Percentiles rank a stretch among this genome's conserved stretches.
Conservation (phyloP, 1,140 invertebrate species). For the Drosophila virilis region DNA sequence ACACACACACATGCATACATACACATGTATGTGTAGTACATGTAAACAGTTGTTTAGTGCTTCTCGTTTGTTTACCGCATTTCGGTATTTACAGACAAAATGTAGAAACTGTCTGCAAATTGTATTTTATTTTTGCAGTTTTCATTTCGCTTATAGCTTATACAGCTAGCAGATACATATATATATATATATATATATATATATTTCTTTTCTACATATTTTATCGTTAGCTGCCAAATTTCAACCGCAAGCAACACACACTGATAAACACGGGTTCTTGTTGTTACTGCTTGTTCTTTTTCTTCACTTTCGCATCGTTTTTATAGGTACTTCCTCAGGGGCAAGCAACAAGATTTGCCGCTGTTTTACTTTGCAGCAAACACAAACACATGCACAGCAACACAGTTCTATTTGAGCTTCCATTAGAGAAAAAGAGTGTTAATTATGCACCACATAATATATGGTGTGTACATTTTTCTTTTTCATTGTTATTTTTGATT, state of each 20-base stretch:
- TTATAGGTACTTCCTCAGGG: slow-evolving; percentile 24
- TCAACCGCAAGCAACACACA: slow-evolving; percentile 21
- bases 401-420: not conserved
- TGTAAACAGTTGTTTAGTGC: not conserved
- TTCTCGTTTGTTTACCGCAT: not conserved
- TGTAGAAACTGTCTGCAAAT: not conserved
- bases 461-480: slow-evolving; percentile 1
- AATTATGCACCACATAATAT: not conserved
- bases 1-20: not conserved
- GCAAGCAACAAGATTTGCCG: slow-evolving; percentile 33
- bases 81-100: slow-evolving; percentile 6
- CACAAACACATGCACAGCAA: slow-evolving; percentile 16
- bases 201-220: slow-evolving; percentile 38
- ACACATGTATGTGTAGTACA: not conserved
- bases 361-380: slow-evolving; percentile 41
- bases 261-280: slow-evolving; percentile 18
- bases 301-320: slow-evolving; percentile 26
- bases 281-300: slow-evolving; percentile 34
- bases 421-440: not conserved
- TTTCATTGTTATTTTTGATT: not conserved
- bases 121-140: slow-evolving; percentile 38
- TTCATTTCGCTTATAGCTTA: slow-evolving; percentile 30
- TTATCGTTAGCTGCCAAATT: slow-evolving; percentile 43
- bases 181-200: not conserved
- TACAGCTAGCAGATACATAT: not conserved